phyloP scores from a whole-genome alignment of 2,888 invertebrate genomes.

The Coelogynopora nodosa region DNA sequence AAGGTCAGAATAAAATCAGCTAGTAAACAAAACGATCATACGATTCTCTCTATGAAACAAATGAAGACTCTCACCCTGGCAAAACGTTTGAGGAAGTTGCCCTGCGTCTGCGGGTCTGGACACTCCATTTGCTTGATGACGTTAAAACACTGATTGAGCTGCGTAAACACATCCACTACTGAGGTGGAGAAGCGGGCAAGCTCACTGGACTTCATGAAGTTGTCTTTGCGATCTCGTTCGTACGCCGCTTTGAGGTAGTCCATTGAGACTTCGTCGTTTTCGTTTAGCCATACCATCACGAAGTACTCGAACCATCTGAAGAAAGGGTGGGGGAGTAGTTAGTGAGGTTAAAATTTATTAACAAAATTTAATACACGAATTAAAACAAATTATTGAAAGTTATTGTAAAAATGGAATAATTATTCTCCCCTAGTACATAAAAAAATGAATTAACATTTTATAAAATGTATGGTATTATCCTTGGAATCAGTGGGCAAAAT shows the following conservation, averaged over 20 bases:
- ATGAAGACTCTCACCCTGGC: conserved; percentile 76
- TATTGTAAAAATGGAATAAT: too few relatives aligned
- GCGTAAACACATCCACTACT: conserved; percentile 98
- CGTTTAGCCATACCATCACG: conserved; percentile 99
- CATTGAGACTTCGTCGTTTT: conserved; percentile 96
- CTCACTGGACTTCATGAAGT: conserved; percentile 94
- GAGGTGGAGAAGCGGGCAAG: conserved; percentile 97
- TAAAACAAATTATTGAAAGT: too few relatives aligned
- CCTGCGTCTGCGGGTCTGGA: conserved; percentile 98
- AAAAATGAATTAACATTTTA: too few relatives aligned
- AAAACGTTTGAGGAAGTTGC: conserved; percentile 97
- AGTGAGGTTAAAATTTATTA: too few relatives aligned
- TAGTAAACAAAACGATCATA: too few relatives aligned
- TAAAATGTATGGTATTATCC: too few relatives aligned
- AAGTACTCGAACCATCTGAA: conserved; percentile 93
- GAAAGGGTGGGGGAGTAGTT: not conserved
- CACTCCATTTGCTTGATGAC: conserved; percentile 97
- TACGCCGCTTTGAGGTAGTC: conserved; percentile 98
- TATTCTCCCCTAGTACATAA: too few relatives aligned
- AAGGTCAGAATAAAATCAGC: too few relatives aligned
- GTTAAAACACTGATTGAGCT: conserved; percentile 97
- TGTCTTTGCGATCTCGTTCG: conserved; percentile 63
- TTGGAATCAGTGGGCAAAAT: too few relatives aligned
- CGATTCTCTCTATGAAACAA: too few relatives aligned
- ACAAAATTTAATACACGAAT: too few relatives aligned